Evolutionary conservation across 1,140 invertebrate species (phyloP), one percentile per base, ranked within the genome.

Genomic region (Lordiphosa clarofinis): DNA sequence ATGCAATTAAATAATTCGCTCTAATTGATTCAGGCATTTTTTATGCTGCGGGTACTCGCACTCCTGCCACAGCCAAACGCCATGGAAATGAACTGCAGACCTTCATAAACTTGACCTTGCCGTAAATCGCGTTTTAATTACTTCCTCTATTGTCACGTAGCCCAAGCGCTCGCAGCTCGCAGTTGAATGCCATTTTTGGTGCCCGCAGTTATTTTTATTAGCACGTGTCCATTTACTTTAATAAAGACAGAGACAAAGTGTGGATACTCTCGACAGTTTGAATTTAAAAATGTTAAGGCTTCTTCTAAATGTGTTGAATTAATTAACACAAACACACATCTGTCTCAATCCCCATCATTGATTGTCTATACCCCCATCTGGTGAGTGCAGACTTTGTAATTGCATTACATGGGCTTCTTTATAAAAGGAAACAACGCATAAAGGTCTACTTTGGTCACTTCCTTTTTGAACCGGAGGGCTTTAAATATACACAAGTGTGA

Each of bases 31-130:
- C 21, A 28, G 72, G 68, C 72, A 10, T 4, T 10, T 56, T 70
- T 68, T 40, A 59, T 61, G 60, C 55, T 67, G 71, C 65, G 58
- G 68, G 62, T 36, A 12, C 37, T 38, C 35, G 4, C 7, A 4
- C n/a, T 21, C 4, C 11, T 4, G 4, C 13, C 12, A 28, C 37
- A 31, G 52, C 33, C 53, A 39, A 31, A 12, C 31, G 33, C 59
- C 48, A 73, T 76, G 75, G 72, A 81, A 81, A 81, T 82, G 75
- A 81, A 81, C 75, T 76, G 57, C 7, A 52, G 43, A 81, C 76
- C 76, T 81, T 84, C 76, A 81, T 76, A 81, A 81, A 76, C 76
- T 82, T 81, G 76, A 81, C 76, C 76, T 81, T 81, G 76, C 56
- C 72, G 62, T 82, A 72, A 81, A 81, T 81, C 72, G 76, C 67